These are phyloP conservation scores for Babylonia areolata DNA, from an alignment of 1,140 invertebrate species.

Conservation along the genomic window DNA sequence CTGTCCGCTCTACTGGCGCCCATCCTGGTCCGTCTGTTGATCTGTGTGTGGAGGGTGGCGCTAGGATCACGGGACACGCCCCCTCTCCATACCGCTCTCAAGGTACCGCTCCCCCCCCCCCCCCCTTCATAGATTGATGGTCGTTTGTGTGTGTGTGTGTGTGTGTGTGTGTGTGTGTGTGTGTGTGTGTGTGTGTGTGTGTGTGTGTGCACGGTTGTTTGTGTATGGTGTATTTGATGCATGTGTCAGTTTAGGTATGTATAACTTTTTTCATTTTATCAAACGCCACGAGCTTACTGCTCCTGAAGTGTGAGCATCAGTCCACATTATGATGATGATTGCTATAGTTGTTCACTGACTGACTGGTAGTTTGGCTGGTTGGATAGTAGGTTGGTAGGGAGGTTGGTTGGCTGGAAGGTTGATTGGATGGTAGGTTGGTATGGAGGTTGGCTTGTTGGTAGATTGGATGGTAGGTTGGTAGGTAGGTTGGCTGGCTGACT, in stretches of 20 bases:
- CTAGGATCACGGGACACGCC: neutral
- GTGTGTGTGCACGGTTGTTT: neutral
- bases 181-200: conserved; percentile 5
- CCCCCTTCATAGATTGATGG: neutral
- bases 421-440: too few species aligned
- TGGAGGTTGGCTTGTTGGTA: too few species aligned
- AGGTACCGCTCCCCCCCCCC: neutral
- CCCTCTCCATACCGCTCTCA: neutral
- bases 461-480: too few species aligned
- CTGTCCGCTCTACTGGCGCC: neutral
- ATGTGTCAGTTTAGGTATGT: neutral
- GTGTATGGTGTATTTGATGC: neutral
- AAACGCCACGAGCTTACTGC: too few species aligned
- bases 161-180: conserved; percentile 12
- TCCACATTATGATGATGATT: too few species aligned
- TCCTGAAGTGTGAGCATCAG: too few species aligned
- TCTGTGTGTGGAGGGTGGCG: conserved; percentile 15
- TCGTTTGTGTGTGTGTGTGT: neutral
- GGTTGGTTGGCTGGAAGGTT: too few species aligned
- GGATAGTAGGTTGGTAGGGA: too few species aligned
- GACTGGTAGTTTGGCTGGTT: too few species aligned
- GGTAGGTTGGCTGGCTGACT: too few species aligned
- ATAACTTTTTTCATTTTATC: neutral
- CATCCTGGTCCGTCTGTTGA: neutral
- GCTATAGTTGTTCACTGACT: too few species aligned